These are phyloP conservation scores for Coilia nasus DNA, from an alignment of 2,797 vertebrate genomes.

Conservation along the genomic window DNA sequence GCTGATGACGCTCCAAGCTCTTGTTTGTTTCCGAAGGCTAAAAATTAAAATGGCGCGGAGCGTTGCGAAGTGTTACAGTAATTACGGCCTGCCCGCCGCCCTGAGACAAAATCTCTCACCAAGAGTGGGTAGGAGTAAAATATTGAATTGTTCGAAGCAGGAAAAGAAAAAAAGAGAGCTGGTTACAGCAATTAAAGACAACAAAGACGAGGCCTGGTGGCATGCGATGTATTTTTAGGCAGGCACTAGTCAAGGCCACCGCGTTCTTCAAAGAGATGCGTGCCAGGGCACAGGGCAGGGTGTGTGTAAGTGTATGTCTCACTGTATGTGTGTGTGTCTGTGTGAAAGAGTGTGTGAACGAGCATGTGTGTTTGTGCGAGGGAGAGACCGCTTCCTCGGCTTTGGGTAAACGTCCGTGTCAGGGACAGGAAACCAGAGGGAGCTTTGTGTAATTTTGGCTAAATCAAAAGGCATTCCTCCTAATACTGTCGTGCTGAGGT, in stretches of 20 bases:
- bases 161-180: slow-evolving; percentile 25
- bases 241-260: slow-evolving; percentile 46
- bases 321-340: not conserved
- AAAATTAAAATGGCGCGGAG: not conserved
- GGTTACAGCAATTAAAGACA: slow-evolving; percentile 40
- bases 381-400: slow-evolving; percentile 69
- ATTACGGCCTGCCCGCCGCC: not conserved
- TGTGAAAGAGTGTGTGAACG: slow-evolving; percentile 23
- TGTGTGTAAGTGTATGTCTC: slow-evolving; percentile 29
- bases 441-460: slow-evolving; percentile 50
- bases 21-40: not conserved
- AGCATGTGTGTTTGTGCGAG: slow-evolving; percentile 31
- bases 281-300: slow-evolving; percentile 28
- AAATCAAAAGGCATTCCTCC: slow-evolving; percentile 47
- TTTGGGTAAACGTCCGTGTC: slow-evolving; percentile 45
- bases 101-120: slow-evolving; percentile 31
- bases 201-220: slow-evolving; percentile 36
- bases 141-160: slow-evolving; percentile 30
- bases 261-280: slow-evolving; percentile 37
- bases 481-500: slow-evolving; percentile 45
- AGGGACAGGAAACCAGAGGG: slow-evolving; percentile 60
- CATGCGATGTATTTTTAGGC: slow-evolving; percentile 47
- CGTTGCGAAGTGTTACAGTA: not conserved
- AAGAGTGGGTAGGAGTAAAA: slow-evolving; percentile 21
- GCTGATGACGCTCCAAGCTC: not conserved